Conservation (phyloP, 2,888 invertebrate genomes). For the Beris morrisii region DNA sequence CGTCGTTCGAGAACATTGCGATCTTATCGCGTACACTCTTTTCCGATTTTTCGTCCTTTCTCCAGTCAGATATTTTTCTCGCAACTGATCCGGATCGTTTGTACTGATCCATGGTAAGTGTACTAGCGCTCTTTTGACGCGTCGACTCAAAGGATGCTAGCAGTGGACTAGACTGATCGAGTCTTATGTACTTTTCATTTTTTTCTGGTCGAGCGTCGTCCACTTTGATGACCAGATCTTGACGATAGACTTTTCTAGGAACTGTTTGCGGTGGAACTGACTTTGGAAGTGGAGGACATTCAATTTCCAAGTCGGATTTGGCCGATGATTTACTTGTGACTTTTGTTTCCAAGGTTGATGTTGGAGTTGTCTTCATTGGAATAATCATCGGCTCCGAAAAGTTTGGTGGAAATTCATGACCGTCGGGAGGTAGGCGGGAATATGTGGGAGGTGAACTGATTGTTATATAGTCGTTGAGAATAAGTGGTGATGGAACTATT, state of each 20-base stretch:
- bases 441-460: conserved; percentile 54
- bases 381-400: conserved; percentile 55
- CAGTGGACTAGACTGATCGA: conserved; percentile 37
- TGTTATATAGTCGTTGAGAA: conserved; percentile 53
- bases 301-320: conserved; percentile 39
- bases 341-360: conserved; percentile 40
- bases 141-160: conserved; percentile 28
- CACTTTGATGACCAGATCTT: conserved; percentile 54
- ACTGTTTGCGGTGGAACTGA: conserved; percentile 52
- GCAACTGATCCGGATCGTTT: conserved; percentile 35
- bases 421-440: conserved; percentile 56
- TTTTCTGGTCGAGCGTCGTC: conserved; percentile 47
- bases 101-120: conserved; percentile 13
- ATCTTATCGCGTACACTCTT: conserved; percentile 84
- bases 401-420: conserved; percentile 57
- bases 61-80: conserved; percentile 57
- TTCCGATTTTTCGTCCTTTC: conserved; percentile 77
- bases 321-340: conserved; percentile 45
- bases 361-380: conserved; percentile 41
- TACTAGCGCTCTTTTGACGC: conserved; percentile 21
- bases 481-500: conserved; percentile 48
- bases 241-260: conserved; percentile 53
- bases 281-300: conserved; percentile 55
- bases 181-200: conserved; percentile 40
- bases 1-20: conserved; percentile 76